A percentile compares a stretch with the other conserved stretches of the same genome.
Evolutionary conservation across 2,888 invertebrate species (phyloP).

Genomic region (Acrobasis suavella): DNA sequence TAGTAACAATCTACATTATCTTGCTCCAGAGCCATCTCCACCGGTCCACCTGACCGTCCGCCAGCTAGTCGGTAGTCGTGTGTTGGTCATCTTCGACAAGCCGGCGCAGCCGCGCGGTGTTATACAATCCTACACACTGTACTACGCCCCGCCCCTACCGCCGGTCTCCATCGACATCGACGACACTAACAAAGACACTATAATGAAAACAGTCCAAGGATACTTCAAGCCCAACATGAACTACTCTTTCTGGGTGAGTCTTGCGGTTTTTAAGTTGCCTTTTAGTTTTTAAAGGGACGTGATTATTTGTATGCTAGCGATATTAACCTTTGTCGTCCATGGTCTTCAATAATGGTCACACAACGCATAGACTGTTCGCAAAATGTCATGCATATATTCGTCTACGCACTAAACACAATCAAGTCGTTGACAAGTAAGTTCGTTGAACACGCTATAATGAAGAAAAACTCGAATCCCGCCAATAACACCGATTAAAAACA

Average conservation of each 20-base stretch:
- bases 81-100: slow-evolving; percentile 86
- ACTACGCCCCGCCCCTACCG: slow-evolving; percentile 86
- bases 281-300: too few relatives aligned
- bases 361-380: too few relatives aligned
- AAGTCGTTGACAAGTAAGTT: too few relatives aligned
- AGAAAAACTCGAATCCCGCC: too few relatives aligned
- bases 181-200: slow-evolving; percentile 53
- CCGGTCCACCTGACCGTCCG: slow-evolving; percentile 85
- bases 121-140: slow-evolving; percentile 84
- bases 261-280: too few relatives aligned
- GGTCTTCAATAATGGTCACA: too few relatives aligned
- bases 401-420: too few relatives aligned
- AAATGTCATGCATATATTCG: too few relatives aligned
- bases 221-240: slow-evolving; percentile 79
- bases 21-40: slow-evolving; percentile 83
- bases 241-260: slow-evolving; percentile 88
- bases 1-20: not conserved
- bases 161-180: slow-evolving; percentile 69
- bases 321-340: too few relatives aligned
- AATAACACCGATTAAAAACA: too few relatives aligned
- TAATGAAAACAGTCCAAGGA: slow-evolving; percentile 78
- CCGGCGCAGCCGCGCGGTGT: slow-evolving; percentile 85
- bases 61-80: slow-evolving; percentile 84
- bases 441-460: too few relatives aligned
- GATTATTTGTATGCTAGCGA: too few relatives aligned